A percentile compares a stretch with the other conserved stretches of the same genome.
Evolutionary conservation across 2,888 invertebrate species (phyloP).

Genomic region (Ametastegia equiseti): DNA sequence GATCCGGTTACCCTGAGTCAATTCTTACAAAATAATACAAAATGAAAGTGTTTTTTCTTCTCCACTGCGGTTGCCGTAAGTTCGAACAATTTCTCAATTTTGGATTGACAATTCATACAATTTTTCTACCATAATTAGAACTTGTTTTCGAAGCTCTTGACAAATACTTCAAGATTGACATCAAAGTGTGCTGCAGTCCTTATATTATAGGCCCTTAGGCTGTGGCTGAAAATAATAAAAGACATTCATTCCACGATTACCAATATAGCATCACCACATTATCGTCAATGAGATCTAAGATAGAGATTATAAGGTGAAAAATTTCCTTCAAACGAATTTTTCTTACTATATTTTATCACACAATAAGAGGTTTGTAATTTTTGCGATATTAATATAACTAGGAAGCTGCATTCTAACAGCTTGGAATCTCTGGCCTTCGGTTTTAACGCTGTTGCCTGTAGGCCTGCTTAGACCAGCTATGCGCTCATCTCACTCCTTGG

Average conservation of each 20-base stretch:
- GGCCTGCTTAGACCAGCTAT: background rate
- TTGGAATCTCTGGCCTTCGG: slow-evolving; percentile 26
- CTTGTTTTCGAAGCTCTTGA: background rate
- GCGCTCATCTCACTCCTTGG: background rate
- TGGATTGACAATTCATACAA: background rate
- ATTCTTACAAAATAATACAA: background rate
- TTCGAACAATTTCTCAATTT: background rate
- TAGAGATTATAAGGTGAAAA: no score
- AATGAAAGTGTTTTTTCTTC: background rate
- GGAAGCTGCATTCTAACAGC: background rate
- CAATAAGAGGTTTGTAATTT: no score
- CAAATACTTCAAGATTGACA: background rate
- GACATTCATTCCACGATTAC: background rate
- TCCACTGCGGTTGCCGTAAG: background rate
- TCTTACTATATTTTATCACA: no score
- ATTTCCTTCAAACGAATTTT: background rate
- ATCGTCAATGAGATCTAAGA: no score
- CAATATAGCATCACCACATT: no score
- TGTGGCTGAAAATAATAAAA: no score
- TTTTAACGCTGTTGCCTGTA: background rate
- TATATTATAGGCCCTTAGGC: no score
- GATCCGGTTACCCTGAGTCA: no score
- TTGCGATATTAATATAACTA: background rate
- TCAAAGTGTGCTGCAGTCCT: no score
- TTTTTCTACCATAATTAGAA: background rate